These are phyloP conservation scores for Dreissena polymorpha DNA, from an alignment of 1,140 invertebrate species.

Conservation along the genomic window DNA sequence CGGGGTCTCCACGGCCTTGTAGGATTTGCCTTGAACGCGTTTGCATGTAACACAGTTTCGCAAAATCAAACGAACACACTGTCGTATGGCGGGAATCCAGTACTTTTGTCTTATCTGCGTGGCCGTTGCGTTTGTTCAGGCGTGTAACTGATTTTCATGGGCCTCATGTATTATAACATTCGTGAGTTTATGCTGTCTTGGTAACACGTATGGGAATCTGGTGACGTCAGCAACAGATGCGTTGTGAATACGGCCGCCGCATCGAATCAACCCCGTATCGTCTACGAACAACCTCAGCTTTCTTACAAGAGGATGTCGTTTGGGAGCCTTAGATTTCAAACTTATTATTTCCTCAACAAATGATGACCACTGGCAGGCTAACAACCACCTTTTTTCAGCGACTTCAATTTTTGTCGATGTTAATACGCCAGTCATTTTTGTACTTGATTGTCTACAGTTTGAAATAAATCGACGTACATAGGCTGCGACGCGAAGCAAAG, in stretches of 20 bases:
- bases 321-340: no score
- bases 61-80: background rate
- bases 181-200: constrained; percentile 38
- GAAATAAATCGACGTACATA: constrained; percentile 1
- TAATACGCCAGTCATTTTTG: background rate
- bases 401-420: background rate
- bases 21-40: constrained; percentile 9
- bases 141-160: background rate
- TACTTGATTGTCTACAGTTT: background rate
- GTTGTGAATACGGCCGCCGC: constrained; percentile 48
- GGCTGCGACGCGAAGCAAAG: background rate
- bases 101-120: no score
- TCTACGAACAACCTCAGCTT: constrained; percentile 44
- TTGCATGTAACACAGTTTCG: background rate
- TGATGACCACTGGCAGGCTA: background rate
- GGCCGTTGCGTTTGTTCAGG: background rate
- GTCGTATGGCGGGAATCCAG: constrained; percentile 10
- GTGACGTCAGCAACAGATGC: constrained; percentile 20
- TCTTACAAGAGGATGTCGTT: background rate
- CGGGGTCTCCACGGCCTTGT: background rate
- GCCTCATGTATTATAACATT: constrained; percentile 27
- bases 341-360: background rate
- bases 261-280: constrained; percentile 20
- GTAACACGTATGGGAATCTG: constrained; percentile 51
- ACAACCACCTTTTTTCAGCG: background rate